Evolutionary conservation across 2,888 invertebrate genomes (phyloP).

Genomic region (Cephus spinipes): DNA sequence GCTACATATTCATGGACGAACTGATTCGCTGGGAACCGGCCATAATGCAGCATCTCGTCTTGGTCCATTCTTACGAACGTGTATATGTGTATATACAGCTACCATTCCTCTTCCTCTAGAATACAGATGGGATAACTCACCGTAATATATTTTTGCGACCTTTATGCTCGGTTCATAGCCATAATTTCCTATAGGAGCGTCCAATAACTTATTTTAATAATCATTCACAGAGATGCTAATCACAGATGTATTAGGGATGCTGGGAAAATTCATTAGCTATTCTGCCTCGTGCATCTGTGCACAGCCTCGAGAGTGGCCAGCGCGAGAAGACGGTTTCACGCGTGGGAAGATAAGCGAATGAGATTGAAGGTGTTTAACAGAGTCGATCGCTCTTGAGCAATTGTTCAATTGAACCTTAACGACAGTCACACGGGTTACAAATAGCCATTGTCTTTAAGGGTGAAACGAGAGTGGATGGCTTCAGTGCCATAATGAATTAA

Average conservation of each 20-base stretch:
- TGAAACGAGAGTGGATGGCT: constrained; percentile 14
- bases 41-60: constrained; percentile 50
- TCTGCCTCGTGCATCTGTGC: background rate
- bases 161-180: background rate
- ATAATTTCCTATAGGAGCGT: background rate
- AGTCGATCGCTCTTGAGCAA: constrained; percentile 44
- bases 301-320: background rate
- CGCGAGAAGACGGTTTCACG: constrained; percentile 18
- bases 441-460: constrained; percentile 7
- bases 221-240: background rate
- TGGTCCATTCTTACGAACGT: constrained; percentile 28
- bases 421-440: background rate
- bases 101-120: background rate
- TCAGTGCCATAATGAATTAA: background rate
- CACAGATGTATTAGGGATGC: background rate
- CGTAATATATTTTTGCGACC: background rate
- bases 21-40: constrained; percentile 54
- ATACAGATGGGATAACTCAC: background rate
- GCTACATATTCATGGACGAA: constrained; percentile 61
- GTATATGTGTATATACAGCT: background rate
- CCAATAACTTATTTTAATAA: background rate
- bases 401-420: constrained; percentile 54
- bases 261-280: background rate
- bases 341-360: constrained; percentile 49
- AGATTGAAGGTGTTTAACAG: constrained; percentile 45